Evolutionary conservation across 2,797 vertebrate genomes (phyloP).

Genomic region (Rhodeus uyekii): DNA sequence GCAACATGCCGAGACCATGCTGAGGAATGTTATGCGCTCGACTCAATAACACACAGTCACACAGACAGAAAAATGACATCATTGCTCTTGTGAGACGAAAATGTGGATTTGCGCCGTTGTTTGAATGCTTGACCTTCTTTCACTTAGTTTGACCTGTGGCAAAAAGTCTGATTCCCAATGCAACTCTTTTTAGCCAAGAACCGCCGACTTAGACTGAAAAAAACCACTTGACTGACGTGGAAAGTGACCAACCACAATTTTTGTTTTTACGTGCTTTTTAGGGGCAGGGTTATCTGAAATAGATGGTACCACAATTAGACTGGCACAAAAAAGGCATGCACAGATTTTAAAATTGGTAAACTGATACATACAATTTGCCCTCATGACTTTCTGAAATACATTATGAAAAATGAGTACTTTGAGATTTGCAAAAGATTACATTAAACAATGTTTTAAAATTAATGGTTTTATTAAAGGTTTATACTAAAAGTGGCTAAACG

Average conservation of each 20-base stretch:
- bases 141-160: not conserved
- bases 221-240: not conserved
- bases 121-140: not conserved
- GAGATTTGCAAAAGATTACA: not conserved
- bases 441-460: not conserved
- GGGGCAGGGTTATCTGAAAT: not conserved
- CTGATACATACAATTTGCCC: not conserved
- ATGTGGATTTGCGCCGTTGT: not conserved
- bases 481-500: not conserved
- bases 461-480: not conserved
- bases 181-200: not conserved
- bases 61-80: conserved; percentile 34
- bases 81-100: conserved; percentile 3
- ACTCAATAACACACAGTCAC: conserved; percentile 32
- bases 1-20: conserved; percentile 37
- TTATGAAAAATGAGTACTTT: no score
- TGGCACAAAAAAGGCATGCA: not conserved
- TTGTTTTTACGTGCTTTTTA: not conserved
- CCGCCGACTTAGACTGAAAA: not conserved
- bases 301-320: not conserved
- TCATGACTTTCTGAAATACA: no score
- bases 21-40: conserved; percentile 31
- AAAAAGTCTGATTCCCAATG: not conserved
- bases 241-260: not conserved
- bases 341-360: not conserved